These are phyloP conservation scores for Theodoxus fluviatilis DNA, from an alignment of 2,888 invertebrate species.

Conservation along the genomic window DNA sequence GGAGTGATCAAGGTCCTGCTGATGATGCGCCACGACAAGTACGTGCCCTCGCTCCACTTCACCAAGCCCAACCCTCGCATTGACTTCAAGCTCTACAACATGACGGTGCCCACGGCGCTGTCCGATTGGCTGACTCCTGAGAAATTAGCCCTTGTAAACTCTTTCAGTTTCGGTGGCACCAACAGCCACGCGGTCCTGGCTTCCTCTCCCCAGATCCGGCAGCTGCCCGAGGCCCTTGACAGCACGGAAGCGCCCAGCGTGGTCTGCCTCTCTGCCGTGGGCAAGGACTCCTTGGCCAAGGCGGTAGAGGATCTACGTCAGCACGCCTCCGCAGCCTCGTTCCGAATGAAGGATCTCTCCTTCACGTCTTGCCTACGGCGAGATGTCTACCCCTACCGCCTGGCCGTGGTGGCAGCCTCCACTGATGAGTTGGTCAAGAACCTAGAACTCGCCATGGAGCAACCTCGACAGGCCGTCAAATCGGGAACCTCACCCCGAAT, in stretches of 20 bases:
- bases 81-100: constrained; percentile 35
- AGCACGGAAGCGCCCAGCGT: constrained; percentile 19
- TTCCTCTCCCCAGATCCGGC: constrained; percentile 5
- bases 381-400: constrained; percentile 24
- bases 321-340: too few species aligned
- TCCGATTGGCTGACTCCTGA: constrained; percentile 28
- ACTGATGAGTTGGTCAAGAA: not conserved
- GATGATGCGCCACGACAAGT: constrained; percentile 46
- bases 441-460: too few species aligned
- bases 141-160: constrained; percentile 43
- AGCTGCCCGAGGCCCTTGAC: not conserved
- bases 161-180: constrained; percentile 54
- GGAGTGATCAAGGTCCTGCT: constrained; percentile 49
- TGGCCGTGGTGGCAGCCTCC: constrained; percentile 9
- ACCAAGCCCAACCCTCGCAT: constrained; percentile 42
- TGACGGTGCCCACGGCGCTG: constrained; percentile 36
- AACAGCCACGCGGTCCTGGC: constrained; percentile 48
- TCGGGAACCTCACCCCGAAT: too few species aligned
- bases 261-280: constrained; percentile 33
- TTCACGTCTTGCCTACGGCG: constrained; percentile 24
- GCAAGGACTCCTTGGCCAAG: constrained; percentile 28
- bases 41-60: constrained; percentile 44
- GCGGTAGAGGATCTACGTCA: too few species aligned
- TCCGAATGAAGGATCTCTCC: constrained; percentile 16
- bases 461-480: too few species aligned